Evolutionary conservation across 2,797 vertebrate species (phyloP), one percentile per base, ranked within the genome.

Genomic region (Takifugu ocellatus): DNA sequence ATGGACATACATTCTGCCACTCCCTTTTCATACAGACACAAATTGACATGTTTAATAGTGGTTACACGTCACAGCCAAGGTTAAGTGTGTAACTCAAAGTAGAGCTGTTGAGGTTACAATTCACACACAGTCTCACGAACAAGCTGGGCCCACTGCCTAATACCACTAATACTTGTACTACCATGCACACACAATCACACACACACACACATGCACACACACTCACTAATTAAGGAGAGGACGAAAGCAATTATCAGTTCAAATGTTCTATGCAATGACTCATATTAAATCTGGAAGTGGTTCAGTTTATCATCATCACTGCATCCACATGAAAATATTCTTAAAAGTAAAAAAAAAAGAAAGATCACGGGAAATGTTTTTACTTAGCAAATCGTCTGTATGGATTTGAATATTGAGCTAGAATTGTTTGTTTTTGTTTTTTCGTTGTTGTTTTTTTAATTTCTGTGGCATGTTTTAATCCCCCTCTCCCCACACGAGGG

Each of bases 201-300:
- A 74, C 24, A 63, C 25, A 48, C 26, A 57, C 49, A 53, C 56
- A 59, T 33, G 65, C 53, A 70, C 11, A 72, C 31, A 71, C 45
- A 59, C 1, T 21, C 54, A 64, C 51, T 72, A 54, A 77, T 50
- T 78, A 58, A 75, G 73, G 79, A 91, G 90, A 86, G 77, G 87
- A 91, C 83, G 83, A 89, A 87, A 87, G 90, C 89, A 88, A 90
- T 91, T 93, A 89, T 89, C 92, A 94, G 90, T 92, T 94, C 91
- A 91, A 91, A 96, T 80, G 91, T 96, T 98, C 97, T 99, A 99
- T 99, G 97, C 97, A 98, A 98, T 93, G 93, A 96, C 90, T 88
- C 88, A 90, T 89, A 87, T 87, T 84, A 81, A 90, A 84, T 73
- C 68, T 78, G 82, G 82, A 86, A 82, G 76, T 81, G 74, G 88